Evolutionary conservation across 30 jellyfish, hydroid and myxozoan species (phyloP).

Genomic region (Mastigias papua): DNA sequence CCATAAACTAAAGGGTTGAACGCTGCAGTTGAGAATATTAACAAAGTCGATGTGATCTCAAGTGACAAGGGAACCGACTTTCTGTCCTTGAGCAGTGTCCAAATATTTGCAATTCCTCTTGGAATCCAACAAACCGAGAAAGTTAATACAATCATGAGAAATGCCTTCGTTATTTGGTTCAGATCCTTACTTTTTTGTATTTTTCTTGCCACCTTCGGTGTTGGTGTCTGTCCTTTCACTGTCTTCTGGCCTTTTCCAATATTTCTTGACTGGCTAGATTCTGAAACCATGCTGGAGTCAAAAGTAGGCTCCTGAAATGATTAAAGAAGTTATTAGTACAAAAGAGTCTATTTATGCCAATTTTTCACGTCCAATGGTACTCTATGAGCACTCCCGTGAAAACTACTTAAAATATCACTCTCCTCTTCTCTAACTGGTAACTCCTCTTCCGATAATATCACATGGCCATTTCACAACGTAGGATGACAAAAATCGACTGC

Average conservation of each 20-base stretch:
- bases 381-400: too few relatives aligned
- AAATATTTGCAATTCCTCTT: conserved; percentile 68
- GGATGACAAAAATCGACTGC: too few relatives aligned
- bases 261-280: neutral
- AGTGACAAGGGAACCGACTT: conserved; percentile 36
- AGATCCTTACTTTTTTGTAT: conserved; percentile 9
- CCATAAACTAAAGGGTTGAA: conserved; percentile 63
- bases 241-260: neutral
- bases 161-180: conserved; percentile 53
- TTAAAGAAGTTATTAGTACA: neutral
- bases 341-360: too few relatives aligned
- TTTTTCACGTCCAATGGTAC: too few relatives aligned
- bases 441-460: too few relatives aligned
- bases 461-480: too few relatives aligned
- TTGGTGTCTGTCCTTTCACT: neutral
- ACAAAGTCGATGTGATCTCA: conserved; percentile 42
- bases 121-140: conserved; percentile 62
- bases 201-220: neutral
- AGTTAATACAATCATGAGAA: conserved; percentile 43
- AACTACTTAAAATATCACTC: too few relatives aligned
- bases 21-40: conserved; percentile 58
- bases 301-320: neutral
- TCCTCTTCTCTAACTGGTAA: too few relatives aligned
- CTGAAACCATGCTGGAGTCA: neutral
- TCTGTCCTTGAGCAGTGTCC: conserved; percentile 50